Base-by-base conservation (phyloP, 2,888 invertebrate genomes). In the Syritta pipiens region DNA sequence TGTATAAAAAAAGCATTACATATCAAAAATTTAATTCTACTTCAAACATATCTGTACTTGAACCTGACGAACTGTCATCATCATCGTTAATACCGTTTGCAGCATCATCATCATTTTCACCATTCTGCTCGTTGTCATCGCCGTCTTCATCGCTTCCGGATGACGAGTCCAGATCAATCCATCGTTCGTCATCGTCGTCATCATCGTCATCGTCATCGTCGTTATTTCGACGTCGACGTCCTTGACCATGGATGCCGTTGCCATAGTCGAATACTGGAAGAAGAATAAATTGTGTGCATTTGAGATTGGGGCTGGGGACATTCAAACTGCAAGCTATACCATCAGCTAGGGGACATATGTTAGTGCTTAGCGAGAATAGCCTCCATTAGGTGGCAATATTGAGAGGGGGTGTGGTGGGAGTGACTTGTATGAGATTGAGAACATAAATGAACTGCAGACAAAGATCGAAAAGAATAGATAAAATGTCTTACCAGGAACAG, bases 261-360 rank as follows among this genome's bases (percentile, higher is more conserved):
- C 83, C 84, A 83, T 72, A 83, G 81, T 71, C 86, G 83, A 83
- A 86, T 69, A 75, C 86, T 86, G 63, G 81, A 85, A 65, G 82
- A 83, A 77, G 12, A 28, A 62, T 5, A 48, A 26, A 2, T n/a
- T 26, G 5, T 26, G 26, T 10, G 40, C 26, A 26, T 46, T 24
- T 46, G 24, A 24, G 46, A 14, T n/a, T n/a, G n/a, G n/a, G n/a
- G n/a, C n/a, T n/a, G n/a, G n/a, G 0, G 3, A 12, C 2, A 26
- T 20, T 6, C 4, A 51, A 24, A 37, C 9, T 17, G 1, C 22
- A 40, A 17, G 19, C 19, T 57, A 7, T 40, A 55, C 26, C 55
- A 17, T 28, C 10, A 12, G n/a, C n/a, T n/a, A n/a, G n/a, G n/a
- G n/a, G 24, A 6, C 7, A 7, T 42, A 40, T 40, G 24, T 3